Conservation (phyloP, 2,797 vertebrate genomes). For the Halcyon badia region DNA sequence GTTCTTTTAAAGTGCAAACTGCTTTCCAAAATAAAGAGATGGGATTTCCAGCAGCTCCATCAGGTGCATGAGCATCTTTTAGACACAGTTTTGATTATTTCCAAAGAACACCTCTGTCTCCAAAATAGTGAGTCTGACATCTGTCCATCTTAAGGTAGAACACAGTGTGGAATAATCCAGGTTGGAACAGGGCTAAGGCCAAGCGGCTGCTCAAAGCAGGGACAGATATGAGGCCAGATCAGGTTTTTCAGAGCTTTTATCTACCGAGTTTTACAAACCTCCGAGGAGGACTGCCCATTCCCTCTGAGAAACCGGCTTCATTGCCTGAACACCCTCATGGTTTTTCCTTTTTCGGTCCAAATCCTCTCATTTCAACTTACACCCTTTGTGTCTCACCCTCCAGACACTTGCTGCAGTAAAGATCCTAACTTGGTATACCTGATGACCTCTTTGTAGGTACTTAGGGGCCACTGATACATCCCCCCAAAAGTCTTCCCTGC, state of each 20-base stretch:
- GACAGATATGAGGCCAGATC: background rate
- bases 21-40: background rate
- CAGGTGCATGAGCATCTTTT: background rate
- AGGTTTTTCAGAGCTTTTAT: background rate
- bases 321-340: background rate
- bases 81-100: background rate
- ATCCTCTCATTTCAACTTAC: background rate
- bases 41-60: background rate
- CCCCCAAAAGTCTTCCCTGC: background rate
- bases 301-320: background rate
- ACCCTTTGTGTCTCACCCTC: background rate
- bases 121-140: background rate
- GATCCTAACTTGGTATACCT: background rate
- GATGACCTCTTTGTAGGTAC: background rate
- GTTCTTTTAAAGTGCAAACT: background rate
- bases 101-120: background rate
- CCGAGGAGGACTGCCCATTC: accelerated
- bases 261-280: background rate
- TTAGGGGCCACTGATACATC: background rate
- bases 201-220: background rate
- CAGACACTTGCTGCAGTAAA: background rate
- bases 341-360: background rate
- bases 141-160: background rate
- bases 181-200: background rate
- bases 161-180: accelerated